Base-by-base conservation (phyloP, 2,888 invertebrate genomes). In the Ectemnius cavifrons region DNA sequence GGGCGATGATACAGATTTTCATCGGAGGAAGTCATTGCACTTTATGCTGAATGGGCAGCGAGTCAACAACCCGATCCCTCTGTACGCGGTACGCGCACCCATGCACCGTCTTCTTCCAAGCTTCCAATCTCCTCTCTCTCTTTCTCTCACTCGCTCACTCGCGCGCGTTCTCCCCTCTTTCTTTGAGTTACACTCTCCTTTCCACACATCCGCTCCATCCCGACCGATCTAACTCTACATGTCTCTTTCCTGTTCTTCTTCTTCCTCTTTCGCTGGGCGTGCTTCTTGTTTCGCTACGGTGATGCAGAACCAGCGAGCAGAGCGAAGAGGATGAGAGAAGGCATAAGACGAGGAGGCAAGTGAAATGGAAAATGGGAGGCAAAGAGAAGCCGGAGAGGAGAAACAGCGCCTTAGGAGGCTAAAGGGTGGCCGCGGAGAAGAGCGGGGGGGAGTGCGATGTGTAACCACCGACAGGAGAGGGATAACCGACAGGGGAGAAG, bases 11-110 rank as follows among this genome's bases (percentile, higher is more conserved):
- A 87, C 84, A 85, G 86, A 89, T 89, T 88, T 89, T 87, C 87
- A 88, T 87, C 87, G 84, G 77, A 73, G 78, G 85, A 83, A 87
- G 87, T 89, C 89, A 86, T 89, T 89, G 89, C 89, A 88, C 89
- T 89, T 89, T 88, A 89, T 89, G 89, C 89, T 87, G 87, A 89
- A 89, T 89, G 89, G 87, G 85, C 88, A 89, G 79, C 88, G 86
- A 89, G 89, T 89, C 89, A 89, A 89, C 89, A 89, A 89, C 87
- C 88, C 86, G 84, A 82, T 83, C 70, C 73, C 69, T 78, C 66
- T 68, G 71, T 66, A 64, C 59, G 20, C 16, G 20, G 20, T 61
- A 52, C 65, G 49, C 63, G 46, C 60, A 71, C 47, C 64, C 64
- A 61, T 61, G 63, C 71, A 59, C 73, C 20, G 47, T 59, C 67